Conservation (phyloP, 2,888 invertebrate species). For the Ectemnius continuus region DNA sequence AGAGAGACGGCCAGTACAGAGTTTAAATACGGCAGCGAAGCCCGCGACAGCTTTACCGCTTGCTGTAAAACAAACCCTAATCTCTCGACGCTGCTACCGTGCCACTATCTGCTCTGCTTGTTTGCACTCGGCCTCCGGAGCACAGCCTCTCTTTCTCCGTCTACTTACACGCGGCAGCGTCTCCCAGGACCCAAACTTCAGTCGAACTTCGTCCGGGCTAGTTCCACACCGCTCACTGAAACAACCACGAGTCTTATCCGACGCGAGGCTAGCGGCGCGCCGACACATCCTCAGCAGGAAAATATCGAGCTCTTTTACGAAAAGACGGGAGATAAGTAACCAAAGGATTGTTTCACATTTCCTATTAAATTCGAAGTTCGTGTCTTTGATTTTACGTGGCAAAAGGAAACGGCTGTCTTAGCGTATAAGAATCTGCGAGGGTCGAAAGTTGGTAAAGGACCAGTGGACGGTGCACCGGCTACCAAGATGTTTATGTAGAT, state of each 20-base stretch:
- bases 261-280: too few relatives aligned
- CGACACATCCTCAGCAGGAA: too few relatives aligned
- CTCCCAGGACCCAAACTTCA: slow-evolving; percentile 26
- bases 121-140: slow-evolving; percentile 59
- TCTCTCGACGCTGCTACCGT: slow-evolving; percentile 75
- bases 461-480: slow-evolving; percentile 52
- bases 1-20: slow-evolving; percentile 19
- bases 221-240: too few relatives aligned
- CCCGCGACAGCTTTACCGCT: slow-evolving; percentile 76
- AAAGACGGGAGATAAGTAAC: too few relatives aligned
- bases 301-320: too few relatives aligned
- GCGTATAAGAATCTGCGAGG: not conserved
- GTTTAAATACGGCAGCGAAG: slow-evolving; percentile 68
- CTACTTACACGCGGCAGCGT: slow-evolving; percentile 34
- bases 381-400: too few relatives aligned
- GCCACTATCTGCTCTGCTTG: slow-evolving; percentile 69
- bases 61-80: slow-evolving; percentile 77
- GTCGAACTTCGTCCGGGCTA: slow-evolving; percentile 21
- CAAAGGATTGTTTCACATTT: too few relatives aligned
- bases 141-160: slow-evolving; percentile 34
- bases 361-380: too few relatives aligned
- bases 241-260: too few relatives aligned
- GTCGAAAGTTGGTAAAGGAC: slow-evolving; percentile 42
- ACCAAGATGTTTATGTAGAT: slow-evolving; percentile 75
- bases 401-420: too few relatives aligned